A percentile compares a stretch with the other conserved stretches of the same genome.
These are phyloP conservation scores for Cryptomyrus ogoouensis DNA, from an alignment of 2,113 vertebrate genomes.

Conservation along the genomic window DNA sequence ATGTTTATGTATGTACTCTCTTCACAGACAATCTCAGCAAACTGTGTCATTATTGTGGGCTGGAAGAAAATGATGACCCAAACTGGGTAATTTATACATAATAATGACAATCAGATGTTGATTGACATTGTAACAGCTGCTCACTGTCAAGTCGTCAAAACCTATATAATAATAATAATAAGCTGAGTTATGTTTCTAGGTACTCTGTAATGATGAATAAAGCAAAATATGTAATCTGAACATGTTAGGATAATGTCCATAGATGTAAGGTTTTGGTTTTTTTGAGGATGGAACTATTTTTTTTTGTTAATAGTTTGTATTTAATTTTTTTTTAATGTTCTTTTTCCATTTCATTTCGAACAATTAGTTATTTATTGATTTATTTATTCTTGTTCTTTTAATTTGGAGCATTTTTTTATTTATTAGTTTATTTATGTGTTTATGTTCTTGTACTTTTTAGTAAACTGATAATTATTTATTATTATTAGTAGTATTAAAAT, in stretches of 20 bases:
- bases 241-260: neutral
- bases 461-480: too few relatives aligned
- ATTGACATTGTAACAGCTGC: neutral
- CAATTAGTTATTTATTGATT: too few relatives aligned
- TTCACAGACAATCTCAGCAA: neutral
- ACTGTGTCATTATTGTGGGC: neutral
- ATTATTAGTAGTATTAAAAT: too few relatives aligned
- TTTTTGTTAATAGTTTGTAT: too few relatives aligned
- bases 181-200: neutral
- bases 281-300: neutral
- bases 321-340: too few relatives aligned
- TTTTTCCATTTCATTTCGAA: too few relatives aligned
- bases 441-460: too few relatives aligned
- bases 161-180: neutral
- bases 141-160: neutral
- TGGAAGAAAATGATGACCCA: neutral
- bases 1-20: neutral
- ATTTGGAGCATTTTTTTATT: too few relatives aligned
- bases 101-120: neutral
- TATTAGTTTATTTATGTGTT: too few relatives aligned
- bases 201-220: neutral
- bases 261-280: neutral
- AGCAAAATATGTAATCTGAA: neutral
- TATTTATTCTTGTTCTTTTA: too few relatives aligned
- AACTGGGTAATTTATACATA: neutral